phyloP scores from a whole-genome alignment of 2,888 invertebrate species.

The Margaritifera margaritifera region DNA sequence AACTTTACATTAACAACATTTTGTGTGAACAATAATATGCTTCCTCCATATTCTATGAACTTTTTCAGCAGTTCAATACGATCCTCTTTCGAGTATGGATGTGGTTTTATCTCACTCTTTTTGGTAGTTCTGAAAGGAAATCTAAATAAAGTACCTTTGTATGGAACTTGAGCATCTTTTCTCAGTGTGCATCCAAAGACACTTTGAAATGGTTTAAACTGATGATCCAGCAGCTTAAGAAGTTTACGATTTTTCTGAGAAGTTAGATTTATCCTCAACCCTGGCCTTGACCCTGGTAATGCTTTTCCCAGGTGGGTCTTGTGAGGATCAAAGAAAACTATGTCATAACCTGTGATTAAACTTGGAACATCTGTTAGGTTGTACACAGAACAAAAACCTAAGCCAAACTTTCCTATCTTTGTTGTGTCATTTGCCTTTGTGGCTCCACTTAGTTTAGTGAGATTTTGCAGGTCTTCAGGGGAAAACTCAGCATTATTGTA shows the following conservation, averaged over 20 bases:
- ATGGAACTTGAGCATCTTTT: conserved; percentile 12
- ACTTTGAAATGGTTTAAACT: conserved; percentile 55
- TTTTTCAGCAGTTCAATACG: conserved; percentile 54
- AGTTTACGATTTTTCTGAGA: conserved; percentile 29
- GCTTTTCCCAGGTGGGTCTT: conserved; percentile 54
- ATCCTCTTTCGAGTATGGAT: conserved; percentile 51
- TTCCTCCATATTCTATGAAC: conserved; percentile 51
- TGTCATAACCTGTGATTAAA: conserved; percentile 60
- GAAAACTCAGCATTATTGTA: conserved; percentile 67
- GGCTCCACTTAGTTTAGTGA: conserved; percentile 64
- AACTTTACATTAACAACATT: conserved; percentile 55
- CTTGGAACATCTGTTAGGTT: conserved; percentile 69
- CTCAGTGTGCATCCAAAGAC: conserved; percentile 53
- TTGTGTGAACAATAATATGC: conserved; percentile 67
- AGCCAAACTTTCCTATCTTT: conserved; percentile 68
- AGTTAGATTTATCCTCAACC: conserved; percentile 47
- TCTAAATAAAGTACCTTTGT: conserved; percentile 65
- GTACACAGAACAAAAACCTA: conserved; percentile 69
- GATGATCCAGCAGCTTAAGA: conserved; percentile 37
- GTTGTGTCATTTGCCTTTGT: conserved; percentile 60
- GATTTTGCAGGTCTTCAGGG: conserved; percentile 64
- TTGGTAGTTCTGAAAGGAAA: conserved; percentile 65
- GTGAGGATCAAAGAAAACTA: conserved; percentile 70
- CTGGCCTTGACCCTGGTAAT: conserved; percentile 41
- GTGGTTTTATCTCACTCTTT: conserved; percentile 58